A percentile compares a stretch with the other conserved stretches of the same genome.
These are phyloP conservation scores for Nettapus auritus DNA, from an alignment of 2,113 vertebrate species.

Conservation along the genomic window DNA sequence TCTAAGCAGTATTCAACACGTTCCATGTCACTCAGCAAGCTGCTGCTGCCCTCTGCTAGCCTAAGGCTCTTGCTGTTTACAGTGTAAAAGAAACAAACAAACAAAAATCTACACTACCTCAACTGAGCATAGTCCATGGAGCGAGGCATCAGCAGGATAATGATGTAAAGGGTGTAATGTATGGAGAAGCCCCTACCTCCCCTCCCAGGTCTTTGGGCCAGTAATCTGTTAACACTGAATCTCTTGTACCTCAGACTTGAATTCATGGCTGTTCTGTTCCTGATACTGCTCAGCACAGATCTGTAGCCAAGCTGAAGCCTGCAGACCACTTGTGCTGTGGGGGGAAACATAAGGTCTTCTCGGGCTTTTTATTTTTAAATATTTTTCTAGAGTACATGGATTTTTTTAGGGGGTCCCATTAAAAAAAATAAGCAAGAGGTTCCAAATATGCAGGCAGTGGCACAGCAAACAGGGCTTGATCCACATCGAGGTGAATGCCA, in stretches of 20 bases:
- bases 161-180: conserved; percentile 1
- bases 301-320: neutral
- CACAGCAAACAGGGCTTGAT: neutral
- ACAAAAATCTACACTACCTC: neutral
- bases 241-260: neutral
- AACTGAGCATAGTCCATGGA: neutral
- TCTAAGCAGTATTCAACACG: neutral
- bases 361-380: neutral
- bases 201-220: neutral
- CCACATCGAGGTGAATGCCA: neutral
- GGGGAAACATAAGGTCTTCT: neutral
- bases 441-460: neutral
- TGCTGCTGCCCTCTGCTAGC: neutral
- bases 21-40: neutral
- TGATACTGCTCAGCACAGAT: neutral
- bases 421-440: neutral
- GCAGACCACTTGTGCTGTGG: neutral
- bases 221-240: neutral
- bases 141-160: conserved; percentile 28
- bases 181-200: neutral
- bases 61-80: neutral
- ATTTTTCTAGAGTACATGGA: neutral
- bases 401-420: neutral
- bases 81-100: neutral
- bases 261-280: neutral